These are phyloP conservation scores for Meloidogyne chitwoodi DNA, from an alignment of 1,140 invertebrate genomes.

Conservation along the genomic window DNA sequence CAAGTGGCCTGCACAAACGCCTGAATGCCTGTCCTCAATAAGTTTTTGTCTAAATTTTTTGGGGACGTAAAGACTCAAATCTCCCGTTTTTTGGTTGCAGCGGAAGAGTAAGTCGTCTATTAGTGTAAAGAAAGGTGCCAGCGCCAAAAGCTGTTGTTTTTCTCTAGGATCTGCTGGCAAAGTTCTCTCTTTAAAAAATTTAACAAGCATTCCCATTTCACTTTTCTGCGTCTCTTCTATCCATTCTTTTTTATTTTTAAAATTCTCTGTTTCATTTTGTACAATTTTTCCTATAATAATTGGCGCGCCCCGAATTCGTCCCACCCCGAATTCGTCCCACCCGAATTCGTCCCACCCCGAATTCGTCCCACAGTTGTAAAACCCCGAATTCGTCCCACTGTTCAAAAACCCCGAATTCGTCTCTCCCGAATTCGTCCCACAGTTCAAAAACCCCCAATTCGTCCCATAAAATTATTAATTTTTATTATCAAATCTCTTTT, in stretches of 20 bases:
- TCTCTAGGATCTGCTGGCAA: conserved; percentile 2
- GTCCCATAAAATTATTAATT: too few species aligned
- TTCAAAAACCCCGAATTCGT: too few species aligned
- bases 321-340: too few species aligned
- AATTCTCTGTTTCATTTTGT: not conserved
- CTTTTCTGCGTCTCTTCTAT: not conserved
- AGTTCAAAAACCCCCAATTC: too few species aligned
- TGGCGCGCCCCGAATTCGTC: too few species aligned
- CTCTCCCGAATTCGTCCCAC: too few species aligned
- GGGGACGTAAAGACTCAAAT: conserved; percentile 1
- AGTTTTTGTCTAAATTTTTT: not conserved
- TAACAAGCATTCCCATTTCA: not conserved
- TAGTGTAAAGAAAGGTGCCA: not conserved
- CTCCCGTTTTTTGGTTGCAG: not conserved
- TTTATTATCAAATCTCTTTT: too few species aligned
- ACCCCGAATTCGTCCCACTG: too few species aligned
- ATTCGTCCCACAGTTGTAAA: too few species aligned
- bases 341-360: too few species aligned
- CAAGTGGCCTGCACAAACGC: conserved; percentile 10
- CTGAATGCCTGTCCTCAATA: not conserved
- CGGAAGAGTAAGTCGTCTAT: not conserved
- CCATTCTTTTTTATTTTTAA: conserved; percentile 4
- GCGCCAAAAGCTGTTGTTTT: not conserved
- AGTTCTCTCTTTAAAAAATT: not conserved
- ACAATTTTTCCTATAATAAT: too few species aligned